Evolutionary conservation across 2,888 invertebrate species (phyloP), one percentile per base, ranked within the genome.

Genomic region (Acrobasis repandana): DNA sequence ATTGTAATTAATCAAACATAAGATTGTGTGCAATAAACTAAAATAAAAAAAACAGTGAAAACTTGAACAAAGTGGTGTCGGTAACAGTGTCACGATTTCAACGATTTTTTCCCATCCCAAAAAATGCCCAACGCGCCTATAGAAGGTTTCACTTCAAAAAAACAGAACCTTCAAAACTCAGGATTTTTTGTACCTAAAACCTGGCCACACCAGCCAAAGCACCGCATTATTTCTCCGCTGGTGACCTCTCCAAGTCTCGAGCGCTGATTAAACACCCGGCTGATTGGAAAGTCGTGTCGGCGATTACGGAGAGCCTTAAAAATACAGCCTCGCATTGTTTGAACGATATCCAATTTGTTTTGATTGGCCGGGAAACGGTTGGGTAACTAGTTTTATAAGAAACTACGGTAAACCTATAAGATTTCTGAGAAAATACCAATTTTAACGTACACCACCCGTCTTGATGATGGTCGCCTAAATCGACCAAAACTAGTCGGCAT

Each of bases 221-320:
- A 38, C 54, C 20, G 15, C 47, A 34, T 49, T 28, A 15, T 47
- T 46, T 14, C 10, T 33, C 9, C 57, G 28, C 9, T 9, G 59
- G 14, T 43, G 50, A 48, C 48, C 43, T 11, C 10, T 28, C 33
- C n/a, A 16, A 18, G 28, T 11, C 10, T 28, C 33, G 20, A 28
- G 18, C 59, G 62, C 54, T 57, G 65, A 65, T 63, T 67, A 65
- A 67, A 61, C 65, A 65, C 65, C 65, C 65, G 51, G 11, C 58
- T 67, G 66, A 67, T 67, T 67, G 67, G 64, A 66, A 66, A 67
- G 60, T 63, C 67, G 65, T 67, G 67, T 66, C 62, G 56, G 43
- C 59, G 63, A 66, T 63, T 63, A 64, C 61, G 20, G 33, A 36
- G 33, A 10, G 18, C 56, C 43, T 57, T 61, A 33, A 57, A 56